phyloP scores from a whole-genome alignment of 2,888 invertebrate genomes.

The Halictus ligatus region DNA sequence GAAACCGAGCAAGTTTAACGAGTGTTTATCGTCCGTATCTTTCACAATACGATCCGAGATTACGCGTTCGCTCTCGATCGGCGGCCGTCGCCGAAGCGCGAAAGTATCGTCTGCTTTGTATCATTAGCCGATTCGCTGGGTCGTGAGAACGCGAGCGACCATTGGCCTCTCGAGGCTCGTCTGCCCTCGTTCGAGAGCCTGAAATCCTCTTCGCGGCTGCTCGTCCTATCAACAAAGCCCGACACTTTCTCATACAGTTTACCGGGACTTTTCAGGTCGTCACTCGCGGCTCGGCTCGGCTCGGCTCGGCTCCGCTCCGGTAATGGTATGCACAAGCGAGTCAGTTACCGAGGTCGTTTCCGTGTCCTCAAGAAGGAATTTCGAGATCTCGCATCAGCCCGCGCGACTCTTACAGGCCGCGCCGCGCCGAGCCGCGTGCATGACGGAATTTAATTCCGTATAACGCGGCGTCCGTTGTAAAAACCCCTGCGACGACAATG shows the following conservation, averaged over 20 bases:
- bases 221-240: slow-evolving; percentile 71
- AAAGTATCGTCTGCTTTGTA: slow-evolving; percentile 33
- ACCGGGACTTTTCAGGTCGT: slow-evolving; percentile 70
- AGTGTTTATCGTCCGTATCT: slow-evolving; percentile 1
- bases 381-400: slow-evolving; percentile 65
- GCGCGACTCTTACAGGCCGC: slow-evolving; percentile 30
- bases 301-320: slow-evolving; percentile 35
- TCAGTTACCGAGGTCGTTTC: slow-evolving; percentile 71
- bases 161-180: slow-evolving; percentile 71
- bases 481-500: slow-evolving; percentile 34
- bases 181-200: slow-evolving; percentile 46
- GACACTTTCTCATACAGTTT: slow-evolving; percentile 79
- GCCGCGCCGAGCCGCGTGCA: slow-evolving; percentile 15
- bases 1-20: not conserved
- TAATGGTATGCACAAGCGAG: slow-evolving; percentile 72
- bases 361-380: slow-evolving; percentile 72
- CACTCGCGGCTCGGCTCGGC: slow-evolving; percentile 51
- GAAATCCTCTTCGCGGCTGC: slow-evolving; percentile 37
- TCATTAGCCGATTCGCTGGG: slow-evolving; percentile 60
- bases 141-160: slow-evolving; percentile 80
- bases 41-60: slow-evolving; percentile 10
- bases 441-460: slow-evolving; percentile 62
- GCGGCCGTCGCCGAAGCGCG: not conserved
- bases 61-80: slow-evolving; percentile 19
- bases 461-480: slow-evolving; percentile 20